Evolutionary conservation across 2,797 vertebrate genomes (phyloP).

Genomic region (Harpagifer antarcticus): DNA sequence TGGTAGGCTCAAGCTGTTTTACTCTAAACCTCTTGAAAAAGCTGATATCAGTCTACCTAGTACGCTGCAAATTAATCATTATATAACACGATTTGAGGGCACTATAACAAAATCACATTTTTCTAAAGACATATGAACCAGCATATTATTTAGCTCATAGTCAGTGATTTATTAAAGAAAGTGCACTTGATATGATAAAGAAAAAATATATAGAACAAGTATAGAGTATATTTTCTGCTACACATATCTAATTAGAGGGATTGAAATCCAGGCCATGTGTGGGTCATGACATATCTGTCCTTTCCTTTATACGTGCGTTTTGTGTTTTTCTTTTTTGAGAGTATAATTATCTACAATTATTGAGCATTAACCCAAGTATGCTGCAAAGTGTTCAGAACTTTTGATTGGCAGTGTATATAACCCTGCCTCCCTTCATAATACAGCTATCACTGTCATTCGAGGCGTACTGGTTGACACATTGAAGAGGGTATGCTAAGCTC

Average conservation of each 20-base stretch:
- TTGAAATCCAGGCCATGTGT: neutral
- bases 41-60: neutral
- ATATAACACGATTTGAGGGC: neutral
- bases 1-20: neutral
- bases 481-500: conserved; percentile 67
- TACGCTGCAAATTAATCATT: neutral
- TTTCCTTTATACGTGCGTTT: neutral
- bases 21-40: neutral
- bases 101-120: neutral
- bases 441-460: conserved; percentile 51
- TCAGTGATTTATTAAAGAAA: conserved; percentile 13
- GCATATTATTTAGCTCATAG: conserved; percentile 24
- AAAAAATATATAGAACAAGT: neutral
- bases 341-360: neutral
- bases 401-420: conserved; percentile 26
- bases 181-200: neutral
- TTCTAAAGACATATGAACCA: conserved; percentile 23
- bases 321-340: conserved; percentile 7
- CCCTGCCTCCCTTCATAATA: conserved; percentile 38
- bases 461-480: conserved; percentile 64
- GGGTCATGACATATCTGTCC: neutral
- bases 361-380: neutral
- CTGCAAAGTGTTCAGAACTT: conserved; percentile 9
- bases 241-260: neutral
- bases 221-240: neutral